Conservation (phyloP, 2,888 invertebrate genomes). For the Resseliella maxima region DNA sequence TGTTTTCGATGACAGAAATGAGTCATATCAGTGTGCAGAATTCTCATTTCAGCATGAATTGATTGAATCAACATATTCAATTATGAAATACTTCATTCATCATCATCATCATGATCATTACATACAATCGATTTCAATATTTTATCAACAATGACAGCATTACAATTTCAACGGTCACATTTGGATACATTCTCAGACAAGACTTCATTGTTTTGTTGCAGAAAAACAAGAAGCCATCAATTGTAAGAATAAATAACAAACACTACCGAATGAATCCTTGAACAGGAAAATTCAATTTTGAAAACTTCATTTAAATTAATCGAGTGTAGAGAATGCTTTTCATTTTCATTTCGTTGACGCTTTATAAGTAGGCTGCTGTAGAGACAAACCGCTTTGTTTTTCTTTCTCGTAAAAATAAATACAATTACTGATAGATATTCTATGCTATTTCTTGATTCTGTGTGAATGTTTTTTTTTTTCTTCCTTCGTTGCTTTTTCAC, state of each 20-base stretch:
- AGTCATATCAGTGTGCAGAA: too few species aligned
- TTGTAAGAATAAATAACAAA: not conserved
- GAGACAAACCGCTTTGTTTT: not conserved
- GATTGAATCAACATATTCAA: too few species aligned
- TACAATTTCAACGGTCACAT: too few species aligned
- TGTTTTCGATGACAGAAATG: not conserved
- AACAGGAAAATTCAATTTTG: constrained; percentile 8
- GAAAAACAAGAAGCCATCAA: not conserved
- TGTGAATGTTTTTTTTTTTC: not conserved
- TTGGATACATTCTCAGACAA: too few species aligned
- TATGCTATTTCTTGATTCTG: not conserved
- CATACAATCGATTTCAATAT: not conserved
- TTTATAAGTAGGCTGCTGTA: not conserved
- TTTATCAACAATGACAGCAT: not conserved
- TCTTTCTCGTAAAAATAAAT: not conserved
- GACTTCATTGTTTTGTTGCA: too few species aligned
- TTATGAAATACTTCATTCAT: too few species aligned
- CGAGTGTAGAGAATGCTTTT: not conserved
- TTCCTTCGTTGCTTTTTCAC: not conserved
- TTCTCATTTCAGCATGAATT: not conserved
- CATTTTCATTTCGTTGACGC: not conserved
- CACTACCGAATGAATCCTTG: not conserved
- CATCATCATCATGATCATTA: not conserved
- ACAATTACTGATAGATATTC: constrained; percentile 13
- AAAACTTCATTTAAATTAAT: not conserved